phyloP scores from a whole-genome alignment of 2,113 vertebrate genomes.

The Sebastes schlegelii region DNA sequence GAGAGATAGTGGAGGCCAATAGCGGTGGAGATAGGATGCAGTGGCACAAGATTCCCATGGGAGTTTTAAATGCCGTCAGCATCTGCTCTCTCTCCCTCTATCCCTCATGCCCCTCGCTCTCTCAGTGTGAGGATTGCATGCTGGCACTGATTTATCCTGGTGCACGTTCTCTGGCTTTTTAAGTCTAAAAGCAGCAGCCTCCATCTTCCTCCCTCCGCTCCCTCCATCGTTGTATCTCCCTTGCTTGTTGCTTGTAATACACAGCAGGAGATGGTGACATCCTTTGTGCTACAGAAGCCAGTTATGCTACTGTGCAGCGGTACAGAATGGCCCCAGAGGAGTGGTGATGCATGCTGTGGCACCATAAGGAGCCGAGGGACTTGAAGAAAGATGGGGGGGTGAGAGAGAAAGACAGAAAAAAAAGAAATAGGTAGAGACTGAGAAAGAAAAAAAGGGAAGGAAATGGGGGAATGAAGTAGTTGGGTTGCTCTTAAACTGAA shows the following conservation, averaged over 20 bases:
- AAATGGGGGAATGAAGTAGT: conserved; percentile 50
- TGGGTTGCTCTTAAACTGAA: conserved; percentile 67
- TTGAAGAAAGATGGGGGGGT: conserved; percentile 41
- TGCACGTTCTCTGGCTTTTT: conserved; percentile 54
- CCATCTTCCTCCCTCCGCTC: conserved; percentile 39
- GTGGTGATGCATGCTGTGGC: conserved; percentile 59
- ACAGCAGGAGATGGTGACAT: conserved; percentile 61
- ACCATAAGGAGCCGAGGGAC: conserved; percentile 66
- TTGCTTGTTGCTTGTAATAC: conserved; percentile 67
- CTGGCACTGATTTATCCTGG: conserved; percentile 69
- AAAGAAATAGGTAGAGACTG: conserved; percentile 12
- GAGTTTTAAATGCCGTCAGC: conserved; percentile 80
- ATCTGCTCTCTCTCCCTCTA: conserved; percentile 47
- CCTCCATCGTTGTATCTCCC: conserved; percentile 43
- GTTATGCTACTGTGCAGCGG: conserved; percentile 50
- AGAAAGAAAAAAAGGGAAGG: conserved; percentile 14
- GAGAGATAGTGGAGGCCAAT: conserved; percentile 66
- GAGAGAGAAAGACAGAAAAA: background rate
- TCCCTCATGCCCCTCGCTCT: conserved; percentile 41
- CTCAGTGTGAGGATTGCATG: conserved; percentile 52
- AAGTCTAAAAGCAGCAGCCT: conserved; percentile 63
- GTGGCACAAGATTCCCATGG: conserved; percentile 73
- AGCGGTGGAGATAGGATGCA: conserved; percentile 64
- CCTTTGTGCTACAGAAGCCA: conserved; percentile 63
- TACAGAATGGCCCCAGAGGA: conserved; percentile 67